Conservation (phyloP, 2,113 vertebrate species). For the Phyllostomus hastatus region DNA sequence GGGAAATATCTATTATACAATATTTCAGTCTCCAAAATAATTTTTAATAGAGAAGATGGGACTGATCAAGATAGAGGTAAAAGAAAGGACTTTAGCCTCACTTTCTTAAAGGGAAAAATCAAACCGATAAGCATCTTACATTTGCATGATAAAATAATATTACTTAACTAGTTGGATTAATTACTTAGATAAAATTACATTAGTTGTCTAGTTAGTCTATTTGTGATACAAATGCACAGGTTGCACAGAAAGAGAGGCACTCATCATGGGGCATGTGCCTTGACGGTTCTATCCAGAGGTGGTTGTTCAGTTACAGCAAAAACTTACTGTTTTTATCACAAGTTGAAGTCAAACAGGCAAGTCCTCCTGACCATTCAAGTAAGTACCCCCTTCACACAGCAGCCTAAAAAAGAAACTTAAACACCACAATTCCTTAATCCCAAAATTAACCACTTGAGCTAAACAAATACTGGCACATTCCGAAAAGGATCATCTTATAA, state of each 20-base stretch:
- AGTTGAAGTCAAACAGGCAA: background rate
- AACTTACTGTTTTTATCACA: background rate
- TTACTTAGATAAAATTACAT: background rate
- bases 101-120: background rate
- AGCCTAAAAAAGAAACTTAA: background rate
- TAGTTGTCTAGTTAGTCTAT: background rate
- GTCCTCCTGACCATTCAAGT: background rate
- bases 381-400: background rate
- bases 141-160: background rate
- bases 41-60: background rate
- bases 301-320: background rate
- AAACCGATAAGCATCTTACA: background rate
- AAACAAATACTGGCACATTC: background rate
- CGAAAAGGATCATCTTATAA: background rate
- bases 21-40: constrained; percentile 28
- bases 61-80: background rate
- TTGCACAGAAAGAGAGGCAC: background rate
- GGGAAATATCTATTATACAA: background rate
- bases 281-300: background rate
- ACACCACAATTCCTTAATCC: background rate
- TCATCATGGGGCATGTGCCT: background rate
- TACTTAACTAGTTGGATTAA: background rate
- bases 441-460: background rate
- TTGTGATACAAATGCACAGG: background rate
- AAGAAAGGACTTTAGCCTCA: background rate